These are phyloP conservation scores for Capitulum mitella DNA, from an alignment of 2,888 invertebrate genomes.

Conservation along the genomic window DNA sequence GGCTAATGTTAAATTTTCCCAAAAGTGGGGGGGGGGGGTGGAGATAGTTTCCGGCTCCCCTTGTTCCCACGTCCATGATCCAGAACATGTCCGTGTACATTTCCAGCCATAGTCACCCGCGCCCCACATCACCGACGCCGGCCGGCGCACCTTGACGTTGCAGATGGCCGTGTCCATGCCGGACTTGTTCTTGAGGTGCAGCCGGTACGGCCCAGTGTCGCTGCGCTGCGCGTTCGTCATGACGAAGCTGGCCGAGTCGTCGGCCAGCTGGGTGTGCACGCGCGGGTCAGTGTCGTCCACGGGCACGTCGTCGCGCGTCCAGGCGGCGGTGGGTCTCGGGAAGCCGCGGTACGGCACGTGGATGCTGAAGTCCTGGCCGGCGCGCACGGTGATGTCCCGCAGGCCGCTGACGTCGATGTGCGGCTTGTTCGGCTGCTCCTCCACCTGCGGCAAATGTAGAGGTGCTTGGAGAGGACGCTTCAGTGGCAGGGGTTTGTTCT, in stretches of 20 bases:
- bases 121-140: too few relatives aligned
- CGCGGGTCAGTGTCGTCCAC: conserved; percentile 57
- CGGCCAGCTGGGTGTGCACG: conserved; percentile 60
- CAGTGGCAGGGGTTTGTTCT: too few relatives aligned
- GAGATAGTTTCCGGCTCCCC: too few relatives aligned
- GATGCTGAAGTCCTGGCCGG: conserved; percentile 96
- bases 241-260: conserved; percentile 83
- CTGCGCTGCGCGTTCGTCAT: conserved; percentile 84
- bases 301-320: conserved; percentile 78
- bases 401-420: conserved; percentile 89
- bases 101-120: too few relatives aligned
- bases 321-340: conserved; percentile 89
- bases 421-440: conserved; percentile 92
- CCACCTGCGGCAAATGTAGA: conserved; percentile 59
- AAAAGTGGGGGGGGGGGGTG: too few relatives aligned
- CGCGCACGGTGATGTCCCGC: conserved; percentile 90
- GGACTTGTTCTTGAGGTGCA: conserved; percentile 86
- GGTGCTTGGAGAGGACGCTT: too few relatives aligned
- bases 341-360: conserved; percentile 92
- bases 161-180: conserved; percentile 93
- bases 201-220: conserved; percentile 84
- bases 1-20: too few relatives aligned
- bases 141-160: conserved; percentile 55
- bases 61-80: too few relatives aligned
- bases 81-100: too few relatives aligned